Percentiles rank a stretch among this genome's conserved stretches.
Conservation (phyloP, 2,113 vertebrate genomes). For the Xenus cinereus region DNA sequence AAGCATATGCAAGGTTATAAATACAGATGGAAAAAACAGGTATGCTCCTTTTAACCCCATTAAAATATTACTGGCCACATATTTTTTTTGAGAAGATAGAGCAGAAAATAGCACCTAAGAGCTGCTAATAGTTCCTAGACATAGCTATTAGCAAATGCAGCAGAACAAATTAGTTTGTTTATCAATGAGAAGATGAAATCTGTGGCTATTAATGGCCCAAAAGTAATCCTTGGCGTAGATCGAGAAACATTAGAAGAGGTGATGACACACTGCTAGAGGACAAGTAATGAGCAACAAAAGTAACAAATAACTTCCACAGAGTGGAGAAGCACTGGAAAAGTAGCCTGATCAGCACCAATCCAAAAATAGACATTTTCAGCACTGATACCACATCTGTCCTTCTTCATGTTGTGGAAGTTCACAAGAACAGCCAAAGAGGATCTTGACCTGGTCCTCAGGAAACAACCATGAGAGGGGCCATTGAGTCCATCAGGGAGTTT, state of each 20-base stretch:
- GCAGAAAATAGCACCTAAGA: slow-evolving; percentile 45
- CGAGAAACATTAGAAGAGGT: slow-evolving; percentile 48
- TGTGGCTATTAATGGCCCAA: slow-evolving; percentile 56
- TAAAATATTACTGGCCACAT: background rate
- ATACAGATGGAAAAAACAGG: background rate
- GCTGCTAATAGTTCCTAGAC: slow-evolving; percentile 51
- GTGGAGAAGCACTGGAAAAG: background rate
- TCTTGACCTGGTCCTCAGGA: background rate
- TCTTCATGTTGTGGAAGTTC: background rate
- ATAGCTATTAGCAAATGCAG: slow-evolving; percentile 43
- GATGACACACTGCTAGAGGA: slow-evolving; percentile 10
- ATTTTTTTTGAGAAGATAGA: slow-evolving; percentile 31
- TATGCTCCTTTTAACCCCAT: background rate
- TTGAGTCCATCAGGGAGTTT: background rate
- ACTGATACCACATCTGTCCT: background rate
- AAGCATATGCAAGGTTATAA: slow-evolving; percentile 2
- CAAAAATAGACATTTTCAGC: slow-evolving; percentile 19
- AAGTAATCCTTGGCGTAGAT: slow-evolving; percentile 29
- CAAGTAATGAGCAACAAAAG: slow-evolving; percentile 18
- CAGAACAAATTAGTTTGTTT: slow-evolving; percentile 60
- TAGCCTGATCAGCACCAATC: slow-evolving; percentile 16
- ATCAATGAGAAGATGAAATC: slow-evolving; percentile 50
- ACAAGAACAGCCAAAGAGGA: background rate
- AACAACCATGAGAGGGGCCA: background rate
- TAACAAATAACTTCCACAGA: slow-evolving; percentile 25